Percentiles rank a stretch among this genome's conserved stretches.
Conservation (phyloP, 2,797 vertebrate genomes). For the Taeniopygia guttata region DNA sequence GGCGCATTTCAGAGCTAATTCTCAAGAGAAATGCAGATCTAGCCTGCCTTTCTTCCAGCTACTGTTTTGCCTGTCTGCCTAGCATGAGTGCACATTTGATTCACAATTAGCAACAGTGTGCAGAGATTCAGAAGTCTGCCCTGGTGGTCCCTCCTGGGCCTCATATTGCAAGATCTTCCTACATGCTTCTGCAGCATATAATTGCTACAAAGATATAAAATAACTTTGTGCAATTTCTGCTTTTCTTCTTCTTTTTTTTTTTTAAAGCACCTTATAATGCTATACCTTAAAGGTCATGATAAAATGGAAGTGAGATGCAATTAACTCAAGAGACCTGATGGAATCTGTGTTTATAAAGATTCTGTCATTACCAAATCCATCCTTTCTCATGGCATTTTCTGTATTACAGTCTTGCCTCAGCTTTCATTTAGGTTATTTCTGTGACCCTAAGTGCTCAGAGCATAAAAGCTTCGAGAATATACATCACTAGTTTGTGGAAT, state of each 20-base stretch:
- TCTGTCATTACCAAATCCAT: not conserved
- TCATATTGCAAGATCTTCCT: not conserved
- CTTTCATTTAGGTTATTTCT: not conserved
- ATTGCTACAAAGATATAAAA: not conserved
- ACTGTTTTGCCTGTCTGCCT: conserved; percentile 37
- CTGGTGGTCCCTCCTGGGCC: conserved; percentile 6
- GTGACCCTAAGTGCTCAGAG: not conserved
- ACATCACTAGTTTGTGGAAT: not conserved
- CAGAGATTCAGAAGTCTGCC: conserved; percentile 20
- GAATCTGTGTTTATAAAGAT: not conserved
- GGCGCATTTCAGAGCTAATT: not conserved
- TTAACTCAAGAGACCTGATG: not conserved
- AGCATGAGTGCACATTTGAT: conserved; percentile 46
- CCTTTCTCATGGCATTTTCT: not conserved
- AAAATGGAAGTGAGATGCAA: not conserved
- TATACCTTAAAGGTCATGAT: not conserved
- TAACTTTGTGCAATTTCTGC: not conserved
- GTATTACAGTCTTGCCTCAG: not conserved
- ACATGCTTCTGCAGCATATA: not conserved
- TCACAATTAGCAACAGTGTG: conserved; percentile 14
- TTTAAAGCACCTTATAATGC: not conserved
- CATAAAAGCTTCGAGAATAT: not conserved
- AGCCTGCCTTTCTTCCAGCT: conserved; percentile 23
- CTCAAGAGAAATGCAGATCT: conserved; percentile 28
- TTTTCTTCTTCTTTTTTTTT: not conserved